Base-by-base conservation (phyloP, 2,797 vertebrate species). In the Sarcoramphus papa region DNA sequence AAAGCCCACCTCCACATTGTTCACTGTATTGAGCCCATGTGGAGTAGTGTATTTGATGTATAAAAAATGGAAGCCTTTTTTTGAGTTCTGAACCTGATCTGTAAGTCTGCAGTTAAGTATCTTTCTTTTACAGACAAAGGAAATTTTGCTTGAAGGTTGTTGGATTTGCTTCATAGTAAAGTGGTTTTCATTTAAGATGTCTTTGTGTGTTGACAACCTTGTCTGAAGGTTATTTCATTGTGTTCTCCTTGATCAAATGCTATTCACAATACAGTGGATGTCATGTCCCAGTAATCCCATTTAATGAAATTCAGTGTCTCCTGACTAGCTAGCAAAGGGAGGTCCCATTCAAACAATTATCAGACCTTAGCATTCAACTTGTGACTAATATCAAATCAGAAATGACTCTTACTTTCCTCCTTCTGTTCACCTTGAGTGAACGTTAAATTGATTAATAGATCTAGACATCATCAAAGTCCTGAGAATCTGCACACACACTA, bases 381-480 rank as follows among this genome's bases (percentile, higher is more conserved):
- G 86, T 92, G 84, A 79, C 88, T 96, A 92, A 83, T 63, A 93
- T 54, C 73, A 96, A 95, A 96, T 92, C 88, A 81, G 84, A 94
- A 94, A 89, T 40, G 3, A 74, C 51, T 95, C 67, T 92, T 80
- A 50, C 68, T 90, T 47, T 76, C 63, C 79, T 96, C 72, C 57
- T 91, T 82, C 84, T 62, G 37, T 87, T 96, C 88, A 95, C 92
- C 64, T 94, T 94, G 73, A 45, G 43, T 60, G 68, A 94, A 74
- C 4, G 47, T 90, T 94, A 50, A 70, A 95, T 77, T 93, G 88
- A 80, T 96, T 95, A 97, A 96, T 85, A 95, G 37, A 59, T 95
- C 93, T 53, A 74, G 84, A 86, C 86, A 64, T 25, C 40, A 76
- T 77, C 90, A 92, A 88, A 96, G 45, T 31, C 48, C 41, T 57